Conservation (phyloP, 2,888 invertebrate species). For the Liopterus haemorrhoidalis region DNA sequence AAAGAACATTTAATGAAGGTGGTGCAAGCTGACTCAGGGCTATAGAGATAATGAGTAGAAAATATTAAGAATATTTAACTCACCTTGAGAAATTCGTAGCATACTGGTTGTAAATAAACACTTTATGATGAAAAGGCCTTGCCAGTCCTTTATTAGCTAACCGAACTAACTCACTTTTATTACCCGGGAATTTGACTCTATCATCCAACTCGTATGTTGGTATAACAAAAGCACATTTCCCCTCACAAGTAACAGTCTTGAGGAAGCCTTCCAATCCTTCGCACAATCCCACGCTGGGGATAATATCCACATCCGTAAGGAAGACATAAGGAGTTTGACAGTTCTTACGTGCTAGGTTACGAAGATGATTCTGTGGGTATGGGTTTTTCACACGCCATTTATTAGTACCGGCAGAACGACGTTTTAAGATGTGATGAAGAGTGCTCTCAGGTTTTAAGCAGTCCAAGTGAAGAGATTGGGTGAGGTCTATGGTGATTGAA, state of each 20-base stretch:
- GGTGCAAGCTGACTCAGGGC: too few relatives aligned
- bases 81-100: constrained; percentile 86
- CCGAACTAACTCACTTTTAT: constrained; percentile 70
- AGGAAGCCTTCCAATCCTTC: constrained; percentile 66
- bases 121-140: constrained; percentile 84
- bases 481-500: constrained; percentile 37
- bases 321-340: constrained; percentile 77
- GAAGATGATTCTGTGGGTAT: constrained; percentile 84
- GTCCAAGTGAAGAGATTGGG: constrained; percentile 46
- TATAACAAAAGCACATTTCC: constrained; percentile 78
- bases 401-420: constrained; percentile 56
- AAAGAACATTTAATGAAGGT: too few relatives aligned
- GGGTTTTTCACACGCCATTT: constrained; percentile 70
- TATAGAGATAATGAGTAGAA: too few relatives aligned
- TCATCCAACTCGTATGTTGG: constrained; percentile 85
- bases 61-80: constrained; percentile 38
- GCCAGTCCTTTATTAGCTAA: constrained; percentile 74
- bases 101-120: constrained; percentile 87
- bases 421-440: constrained; percentile 54
- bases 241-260: constrained; percentile 50
- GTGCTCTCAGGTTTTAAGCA: constrained; percentile 66
- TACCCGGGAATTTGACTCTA: constrained; percentile 71
- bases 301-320: constrained; percentile 81
- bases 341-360: constrained; percentile 80
- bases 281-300: constrained; percentile 70